Conservation (phyloP, 2,888 invertebrate species). For the Malthinus seriepunctatus region DNA sequence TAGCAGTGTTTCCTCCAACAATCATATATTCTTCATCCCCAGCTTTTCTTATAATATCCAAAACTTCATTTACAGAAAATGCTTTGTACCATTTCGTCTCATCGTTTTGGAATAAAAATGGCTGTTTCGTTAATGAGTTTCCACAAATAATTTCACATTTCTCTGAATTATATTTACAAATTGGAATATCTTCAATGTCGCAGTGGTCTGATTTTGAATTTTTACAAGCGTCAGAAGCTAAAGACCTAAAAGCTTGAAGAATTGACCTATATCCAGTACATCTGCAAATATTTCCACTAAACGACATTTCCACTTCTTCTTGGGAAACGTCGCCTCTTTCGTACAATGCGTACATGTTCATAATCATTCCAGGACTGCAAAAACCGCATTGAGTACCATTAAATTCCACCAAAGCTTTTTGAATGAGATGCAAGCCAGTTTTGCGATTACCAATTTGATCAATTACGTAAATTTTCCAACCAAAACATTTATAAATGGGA, state of each 20-base stretch:
- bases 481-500: conserved; percentile 57
- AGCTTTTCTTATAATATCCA: conserved; percentile 53
- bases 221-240: conserved; percentile 53
- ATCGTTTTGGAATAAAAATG: not conserved
- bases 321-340: conserved; percentile 59
- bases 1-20: conserved; percentile 76
- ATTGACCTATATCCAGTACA: conserved; percentile 73
- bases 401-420: conserved; percentile 60
- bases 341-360: conserved; percentile 67
- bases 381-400: conserved; percentile 72
- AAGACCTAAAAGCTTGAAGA: conserved; percentile 64
- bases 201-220: conserved; percentile 42
- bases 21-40: conserved; percentile 61
- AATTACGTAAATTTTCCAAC: conserved; percentile 62
- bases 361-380: conserved; percentile 72
- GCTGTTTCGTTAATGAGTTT: not conserved
- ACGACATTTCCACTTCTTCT: conserved; percentile 68
- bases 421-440: conserved; percentile 66
- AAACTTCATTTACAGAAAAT: conserved; percentile 58
- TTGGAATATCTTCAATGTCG: conserved; percentile 54
- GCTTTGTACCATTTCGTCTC: conserved; percentile 62
- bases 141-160: not conserved
- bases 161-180: not conserved
- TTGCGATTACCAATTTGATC: conserved; percentile 66
- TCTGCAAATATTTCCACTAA: conserved; percentile 68